Evolutionary conservation across 1,140 invertebrate genomes (phyloP).

Genomic region (Drosophila malerkotliana): DNA sequence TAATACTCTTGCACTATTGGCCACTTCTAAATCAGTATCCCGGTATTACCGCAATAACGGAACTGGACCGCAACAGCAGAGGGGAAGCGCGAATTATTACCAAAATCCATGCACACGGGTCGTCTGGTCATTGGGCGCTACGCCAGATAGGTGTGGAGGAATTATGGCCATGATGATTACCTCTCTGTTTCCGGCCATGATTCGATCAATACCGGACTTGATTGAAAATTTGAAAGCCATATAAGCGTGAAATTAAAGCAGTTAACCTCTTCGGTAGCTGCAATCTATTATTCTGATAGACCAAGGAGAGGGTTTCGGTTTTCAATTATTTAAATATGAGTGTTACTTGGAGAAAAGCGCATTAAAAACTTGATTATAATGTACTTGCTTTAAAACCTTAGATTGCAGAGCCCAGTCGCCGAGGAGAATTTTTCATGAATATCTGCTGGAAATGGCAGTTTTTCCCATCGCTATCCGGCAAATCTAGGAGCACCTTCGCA

Average conservation of each 20-base stretch:
- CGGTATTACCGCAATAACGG: not conserved
- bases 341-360: no score
- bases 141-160: no score
- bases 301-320: no score
- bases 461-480: conserved; percentile 1
- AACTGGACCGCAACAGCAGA: not conserved
- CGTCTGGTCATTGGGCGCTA: not conserved
- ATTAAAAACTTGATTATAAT: no score
- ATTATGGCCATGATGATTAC: not conserved
- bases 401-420: no score
- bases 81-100: not conserved
- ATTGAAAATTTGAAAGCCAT: not conserved
- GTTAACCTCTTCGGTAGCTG: no score
- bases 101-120: not conserved
- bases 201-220: not conserved
- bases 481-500: conserved; percentile 34
- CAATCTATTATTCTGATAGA: no score
- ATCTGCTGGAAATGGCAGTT: not conserved
- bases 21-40: no score
- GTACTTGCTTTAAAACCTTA: no score
- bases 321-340: no score
- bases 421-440: not conserved
- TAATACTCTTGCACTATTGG: no score
- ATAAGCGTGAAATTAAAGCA: not conserved
- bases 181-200: not conserved